Evolutionary conservation across 2,888 invertebrate species (phyloP).

Genomic region (Polietes domitor): DNA sequence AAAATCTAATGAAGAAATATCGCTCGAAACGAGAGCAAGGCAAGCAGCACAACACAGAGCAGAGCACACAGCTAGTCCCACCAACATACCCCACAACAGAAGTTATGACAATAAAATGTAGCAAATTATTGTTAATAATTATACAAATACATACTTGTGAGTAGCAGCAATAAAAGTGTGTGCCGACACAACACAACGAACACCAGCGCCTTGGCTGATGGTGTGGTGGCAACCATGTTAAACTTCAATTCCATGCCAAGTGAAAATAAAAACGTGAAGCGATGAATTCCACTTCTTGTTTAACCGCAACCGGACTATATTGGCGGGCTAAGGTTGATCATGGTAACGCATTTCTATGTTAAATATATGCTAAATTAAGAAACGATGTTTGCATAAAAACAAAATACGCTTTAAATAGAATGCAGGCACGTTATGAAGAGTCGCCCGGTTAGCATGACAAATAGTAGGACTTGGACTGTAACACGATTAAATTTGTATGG

Average conservation of each 20-base stretch:
- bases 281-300: constrained; percentile 31
- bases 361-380: constrained; percentile 35
- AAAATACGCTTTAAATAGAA: constrained; percentile 20
- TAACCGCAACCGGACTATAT: constrained; percentile 11
- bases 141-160: neutral
- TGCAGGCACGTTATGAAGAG: constrained; percentile 41
- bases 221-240: neutral
- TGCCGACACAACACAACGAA: neutral
- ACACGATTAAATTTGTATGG: too few species aligned
- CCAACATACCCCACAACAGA: neutral
- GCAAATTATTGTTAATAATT: constrained; percentile 47
- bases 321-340: neutral
- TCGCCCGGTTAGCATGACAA: too few species aligned
- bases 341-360: constrained; percentile 52
- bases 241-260: constrained; percentile 31
- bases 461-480: too few species aligned
- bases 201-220: neutral
- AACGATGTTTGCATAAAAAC: neutral
- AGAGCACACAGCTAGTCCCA: neutral
- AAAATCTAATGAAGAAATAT: constrained; percentile 15
- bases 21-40: neutral
- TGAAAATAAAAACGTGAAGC: constrained; percentile 37
- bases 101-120: constrained; percentile 30
- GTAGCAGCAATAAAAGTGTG: constrained; percentile 12
- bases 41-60: neutral